Percentiles rank a stretch among this genome's conserved stretches.
These are phyloP conservation scores for Oscarella lobularis DNA, from an alignment of 37 sponge, comb jelly and placozoan genomes.

Conservation along the genomic window DNA sequence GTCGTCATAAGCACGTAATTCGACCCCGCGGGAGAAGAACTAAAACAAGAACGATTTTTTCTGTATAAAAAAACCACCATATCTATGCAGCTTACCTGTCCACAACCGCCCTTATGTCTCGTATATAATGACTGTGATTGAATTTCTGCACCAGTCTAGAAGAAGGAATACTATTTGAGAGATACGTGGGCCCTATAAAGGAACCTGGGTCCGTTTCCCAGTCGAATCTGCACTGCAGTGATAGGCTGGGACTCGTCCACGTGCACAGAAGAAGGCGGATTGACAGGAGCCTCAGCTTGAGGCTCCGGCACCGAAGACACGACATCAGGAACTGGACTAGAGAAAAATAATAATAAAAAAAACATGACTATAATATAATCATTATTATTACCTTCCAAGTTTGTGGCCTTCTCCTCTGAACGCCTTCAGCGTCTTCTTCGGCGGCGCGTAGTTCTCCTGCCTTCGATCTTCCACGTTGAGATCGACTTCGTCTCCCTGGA, in stretches of 20 bases:
- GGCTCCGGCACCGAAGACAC: too few relatives aligned
- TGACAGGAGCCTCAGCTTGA: background rate
- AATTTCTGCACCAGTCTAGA: conserved; percentile 67
- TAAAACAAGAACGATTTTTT: too few relatives aligned
- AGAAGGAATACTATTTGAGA: background rate
- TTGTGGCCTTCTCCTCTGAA: background rate
- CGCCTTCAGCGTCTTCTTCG: background rate
- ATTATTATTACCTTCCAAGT: background rate
- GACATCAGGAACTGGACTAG: background rate
- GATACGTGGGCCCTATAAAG: background rate
- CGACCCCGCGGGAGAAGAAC: conserved; percentile 17
- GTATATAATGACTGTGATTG: conserved; percentile 85
- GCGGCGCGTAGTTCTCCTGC: background rate
- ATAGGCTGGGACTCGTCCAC: background rate
- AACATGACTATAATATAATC: too few relatives aligned
- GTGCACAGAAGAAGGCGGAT: background rate
- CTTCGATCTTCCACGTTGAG: background rate
- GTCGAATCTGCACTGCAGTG: background rate
- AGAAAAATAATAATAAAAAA: too few relatives aligned
- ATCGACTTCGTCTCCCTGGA: background rate
- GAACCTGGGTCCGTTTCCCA: background rate
- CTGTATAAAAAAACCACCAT: too few relatives aligned
- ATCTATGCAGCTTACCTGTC: too few relatives aligned
- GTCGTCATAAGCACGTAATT: conserved; percentile 79
- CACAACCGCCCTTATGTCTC: conserved; percentile 78